Conservation (phyloP, 2,113 vertebrate species). For the Perca schrenkii region DNA sequence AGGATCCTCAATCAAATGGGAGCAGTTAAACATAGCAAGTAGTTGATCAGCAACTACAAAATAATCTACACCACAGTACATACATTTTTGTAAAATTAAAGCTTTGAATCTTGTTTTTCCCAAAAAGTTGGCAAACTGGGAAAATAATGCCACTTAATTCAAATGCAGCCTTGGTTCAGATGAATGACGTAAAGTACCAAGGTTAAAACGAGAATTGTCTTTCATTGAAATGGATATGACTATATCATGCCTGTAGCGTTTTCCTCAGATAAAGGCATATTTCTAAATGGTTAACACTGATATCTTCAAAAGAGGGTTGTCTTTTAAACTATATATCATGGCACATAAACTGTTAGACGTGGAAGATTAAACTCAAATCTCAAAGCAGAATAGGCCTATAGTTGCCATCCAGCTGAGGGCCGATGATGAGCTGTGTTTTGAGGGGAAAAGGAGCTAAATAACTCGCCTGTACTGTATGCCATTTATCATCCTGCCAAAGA, state of each 20-base stretch:
- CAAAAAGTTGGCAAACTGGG: not conserved
- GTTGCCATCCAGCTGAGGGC: not conserved
- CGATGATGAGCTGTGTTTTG: conserved; percentile 11
- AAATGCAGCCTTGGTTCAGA: not conserved
- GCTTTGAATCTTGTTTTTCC: not conserved
- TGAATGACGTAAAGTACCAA: not conserved
- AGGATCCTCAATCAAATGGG: not conserved
- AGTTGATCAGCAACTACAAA: not conserved
- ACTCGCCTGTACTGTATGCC: conserved; percentile 17
- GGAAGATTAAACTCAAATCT: not conserved
- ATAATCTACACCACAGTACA: not conserved
- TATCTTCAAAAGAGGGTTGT: not conserved
- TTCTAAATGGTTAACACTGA: not conserved
- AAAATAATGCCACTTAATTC: not conserved
- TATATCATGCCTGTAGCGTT: no score
- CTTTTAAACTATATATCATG: not conserved
- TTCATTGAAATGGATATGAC: not conserved
- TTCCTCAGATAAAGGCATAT: not conserved
- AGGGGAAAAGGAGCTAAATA: conserved; percentile 32
- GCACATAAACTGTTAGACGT: not conserved
- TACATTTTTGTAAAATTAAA: not conserved
- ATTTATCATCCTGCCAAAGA: conserved; percentile 59
- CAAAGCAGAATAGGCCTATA: not conserved
- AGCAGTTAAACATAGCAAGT: not conserved
- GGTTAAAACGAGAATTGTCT: not conserved